Percentiles rank a stretch among this genome's conserved stretches.
phyloP scores from a whole-genome alignment of 2,888 invertebrate species.

The Caradrina kadenii region DNA sequence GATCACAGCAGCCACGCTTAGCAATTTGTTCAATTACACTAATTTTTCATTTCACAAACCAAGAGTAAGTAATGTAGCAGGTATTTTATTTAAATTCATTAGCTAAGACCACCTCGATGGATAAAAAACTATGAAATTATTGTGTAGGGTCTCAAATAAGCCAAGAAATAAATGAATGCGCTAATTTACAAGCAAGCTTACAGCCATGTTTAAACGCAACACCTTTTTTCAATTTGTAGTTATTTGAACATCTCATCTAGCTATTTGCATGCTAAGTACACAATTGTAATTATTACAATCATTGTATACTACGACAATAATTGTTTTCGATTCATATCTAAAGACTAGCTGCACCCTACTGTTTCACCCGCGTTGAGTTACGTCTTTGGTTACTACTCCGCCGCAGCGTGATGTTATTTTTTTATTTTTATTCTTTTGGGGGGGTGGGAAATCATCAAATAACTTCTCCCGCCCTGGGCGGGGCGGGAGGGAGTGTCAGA shows the following conservation, averaged over 20 bases:
- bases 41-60: background rate
- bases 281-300: conserved; percentile 38
- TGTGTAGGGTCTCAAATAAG: background rate
- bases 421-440: no score
- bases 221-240: conserved; percentile 27
- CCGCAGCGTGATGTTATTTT: no score
- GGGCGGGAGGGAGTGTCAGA: no score
- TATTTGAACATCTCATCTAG: background rate
- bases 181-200: background rate
- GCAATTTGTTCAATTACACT: background rate
- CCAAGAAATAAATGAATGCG: conserved; percentile 13
- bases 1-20: background rate
- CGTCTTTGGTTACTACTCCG: no score
- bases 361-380: no score
- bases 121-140: conserved; percentile 22
- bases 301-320: conserved; percentile 50
- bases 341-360: no score
- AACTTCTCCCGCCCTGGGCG: no score
- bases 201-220: background rate
- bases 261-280: conserved; percentile 40
- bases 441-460: no score
- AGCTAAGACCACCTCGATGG: background rate
- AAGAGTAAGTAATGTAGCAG: background rate
- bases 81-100: background rate
- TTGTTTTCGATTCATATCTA: conserved; percentile 57